Conservation (phyloP, 2,113 vertebrate species). For the Odobenus rosmarus region DNA sequence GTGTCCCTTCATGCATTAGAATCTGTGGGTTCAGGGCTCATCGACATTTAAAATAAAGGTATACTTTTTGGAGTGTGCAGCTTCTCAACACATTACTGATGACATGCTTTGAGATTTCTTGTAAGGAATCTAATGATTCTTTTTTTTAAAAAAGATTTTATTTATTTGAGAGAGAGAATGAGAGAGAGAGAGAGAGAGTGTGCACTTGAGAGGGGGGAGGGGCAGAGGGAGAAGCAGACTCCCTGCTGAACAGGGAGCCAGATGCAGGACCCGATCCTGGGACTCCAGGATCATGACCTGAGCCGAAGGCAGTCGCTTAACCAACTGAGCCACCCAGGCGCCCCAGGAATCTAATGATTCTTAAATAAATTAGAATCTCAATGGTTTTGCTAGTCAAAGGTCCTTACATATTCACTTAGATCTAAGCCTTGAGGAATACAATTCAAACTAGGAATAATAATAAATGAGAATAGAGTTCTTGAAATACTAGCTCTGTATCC, state of each 20-base stretch:
- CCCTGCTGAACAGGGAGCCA: too few species aligned
- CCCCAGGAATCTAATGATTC: not conserved
- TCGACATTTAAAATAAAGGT: conserved; percentile 1
- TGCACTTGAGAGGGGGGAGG: too few species aligned
- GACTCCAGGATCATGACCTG: too few species aligned
- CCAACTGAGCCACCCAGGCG: too few species aligned
- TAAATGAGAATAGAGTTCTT: conserved; percentile 32
- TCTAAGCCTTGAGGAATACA: conserved; percentile 40
- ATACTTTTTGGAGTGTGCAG: not conserved
- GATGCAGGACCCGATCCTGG: too few species aligned
- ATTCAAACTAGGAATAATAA: conserved; percentile 57
- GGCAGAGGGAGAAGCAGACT: too few species aligned
- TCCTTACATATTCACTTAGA: conserved; percentile 48
- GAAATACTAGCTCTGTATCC: conserved; percentile 41
- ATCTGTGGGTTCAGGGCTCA: not conserved
- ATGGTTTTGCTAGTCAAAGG: not conserved
- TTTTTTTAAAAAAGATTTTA: not conserved
- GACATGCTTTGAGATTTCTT: conserved; percentile 5
- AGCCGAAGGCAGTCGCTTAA: too few species aligned
- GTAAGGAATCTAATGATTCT: not conserved
- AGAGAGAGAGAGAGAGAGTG: too few species aligned
- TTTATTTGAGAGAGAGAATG: too few species aligned
- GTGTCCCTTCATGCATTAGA: not conserved
- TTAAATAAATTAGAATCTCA: conserved; percentile 56
- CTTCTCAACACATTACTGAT: not conserved